Percentiles rank a stretch among this genome's conserved stretches.
phyloP scores from a whole-genome alignment of 2,797 vertebrate genomes.

The Channallabes apus region DNA sequence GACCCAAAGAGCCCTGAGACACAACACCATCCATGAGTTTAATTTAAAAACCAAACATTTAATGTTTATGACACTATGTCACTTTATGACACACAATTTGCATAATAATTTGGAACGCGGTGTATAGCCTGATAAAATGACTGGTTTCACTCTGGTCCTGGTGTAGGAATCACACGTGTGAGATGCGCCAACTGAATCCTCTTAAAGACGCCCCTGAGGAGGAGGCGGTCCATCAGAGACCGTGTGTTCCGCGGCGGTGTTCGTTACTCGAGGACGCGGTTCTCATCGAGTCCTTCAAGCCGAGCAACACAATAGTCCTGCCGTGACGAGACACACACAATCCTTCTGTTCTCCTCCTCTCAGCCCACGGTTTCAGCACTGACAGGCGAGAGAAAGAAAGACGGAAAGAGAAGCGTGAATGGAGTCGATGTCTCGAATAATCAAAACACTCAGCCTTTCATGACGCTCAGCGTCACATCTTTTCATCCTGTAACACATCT shows the following conservation, averaged over 20 bases:
- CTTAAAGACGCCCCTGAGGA: neutral
- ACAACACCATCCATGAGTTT: too few relatives aligned
- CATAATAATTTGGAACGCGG: too few relatives aligned
- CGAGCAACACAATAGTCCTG: neutral
- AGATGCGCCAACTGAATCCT: neutral
- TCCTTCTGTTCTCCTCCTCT: neutral
- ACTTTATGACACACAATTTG: too few relatives aligned
- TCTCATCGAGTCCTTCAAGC: neutral
- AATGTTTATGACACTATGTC: too few relatives aligned
- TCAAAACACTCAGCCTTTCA: slow-evolving; percentile 23
- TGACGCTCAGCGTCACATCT: slow-evolving; percentile 3
- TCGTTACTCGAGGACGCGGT: neutral
- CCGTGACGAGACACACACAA: neutral
- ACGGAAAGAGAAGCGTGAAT: neutral
- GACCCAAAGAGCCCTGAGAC: too few relatives aligned
- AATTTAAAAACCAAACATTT: too few relatives aligned
- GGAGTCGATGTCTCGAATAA: slow-evolving; percentile 23
- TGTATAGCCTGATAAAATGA: neutral
- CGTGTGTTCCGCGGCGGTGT: neutral
- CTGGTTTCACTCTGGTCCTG: neutral
- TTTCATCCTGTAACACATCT: slow-evolving; percentile 7
- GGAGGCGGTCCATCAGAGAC: neutral
- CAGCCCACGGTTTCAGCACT: neutral
- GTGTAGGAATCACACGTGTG: neutral
- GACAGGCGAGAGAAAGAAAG: neutral